Evolutionary conservation across 1,140 invertebrate genomes (phyloP).

Genomic region (Helicoverpa armigera): DNA sequence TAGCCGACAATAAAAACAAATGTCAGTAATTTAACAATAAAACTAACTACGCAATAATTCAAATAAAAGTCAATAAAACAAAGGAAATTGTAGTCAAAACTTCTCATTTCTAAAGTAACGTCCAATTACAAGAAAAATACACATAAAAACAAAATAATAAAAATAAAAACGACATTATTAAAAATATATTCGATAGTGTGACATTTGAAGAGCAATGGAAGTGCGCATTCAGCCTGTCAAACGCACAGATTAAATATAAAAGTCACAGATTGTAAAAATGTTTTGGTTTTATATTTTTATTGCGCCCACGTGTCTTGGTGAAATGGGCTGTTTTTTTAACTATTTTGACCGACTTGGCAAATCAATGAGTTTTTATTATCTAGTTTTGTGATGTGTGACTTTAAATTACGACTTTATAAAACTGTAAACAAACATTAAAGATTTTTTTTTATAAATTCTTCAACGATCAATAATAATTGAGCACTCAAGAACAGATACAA

Average conservation of each 20-base stretch:
- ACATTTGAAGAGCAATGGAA: constrained; percentile 45
- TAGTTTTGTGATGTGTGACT: background rate
- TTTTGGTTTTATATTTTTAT: constrained; percentile 29
- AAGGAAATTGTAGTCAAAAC: constrained; percentile 35
- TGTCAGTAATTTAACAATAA: background rate
- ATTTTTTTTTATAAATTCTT: background rate
- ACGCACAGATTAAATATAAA: constrained; percentile 52
- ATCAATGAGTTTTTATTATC: constrained; percentile 2
- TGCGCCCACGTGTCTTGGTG: constrained; percentile 63
- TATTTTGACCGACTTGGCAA: constrained; percentile 34
- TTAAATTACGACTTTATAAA: background rate
- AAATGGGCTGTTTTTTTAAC: constrained; percentile 21
- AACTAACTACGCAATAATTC: background rate
- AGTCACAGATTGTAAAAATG: constrained; percentile 39
- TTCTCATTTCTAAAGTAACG: constrained; percentile 6
- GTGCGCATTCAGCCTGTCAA: constrained; percentile 53
- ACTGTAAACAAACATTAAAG: background rate
- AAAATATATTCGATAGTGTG: constrained; percentile 46
- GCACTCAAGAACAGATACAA: background rate
- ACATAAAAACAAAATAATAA: constrained; percentile 34
- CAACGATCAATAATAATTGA: too few relatives aligned
- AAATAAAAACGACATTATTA: constrained; percentile 28
- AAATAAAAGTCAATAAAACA: constrained; percentile 17
- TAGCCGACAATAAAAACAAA: background rate
- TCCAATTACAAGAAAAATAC: constrained; percentile 26